Conservation (phyloP, 1,140 invertebrate species). For the Diabrotica undecimpunctata region DNA sequence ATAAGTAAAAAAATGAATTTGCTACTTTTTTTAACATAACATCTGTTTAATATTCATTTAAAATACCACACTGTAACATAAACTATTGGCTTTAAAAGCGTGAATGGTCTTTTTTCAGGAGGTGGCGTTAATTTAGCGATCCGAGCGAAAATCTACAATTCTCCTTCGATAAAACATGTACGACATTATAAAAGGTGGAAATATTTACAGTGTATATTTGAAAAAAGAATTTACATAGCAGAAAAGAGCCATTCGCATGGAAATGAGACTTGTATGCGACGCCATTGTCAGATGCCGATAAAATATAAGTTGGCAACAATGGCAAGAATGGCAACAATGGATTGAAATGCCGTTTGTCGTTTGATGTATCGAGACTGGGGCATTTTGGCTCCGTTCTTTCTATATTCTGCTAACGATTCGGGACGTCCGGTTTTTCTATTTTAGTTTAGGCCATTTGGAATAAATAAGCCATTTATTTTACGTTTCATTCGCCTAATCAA, state of each 20-base stretch:
- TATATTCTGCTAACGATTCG: constrained; percentile 33
- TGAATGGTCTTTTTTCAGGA: constrained; percentile 2
- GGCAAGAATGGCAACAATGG: constrained; percentile 43
- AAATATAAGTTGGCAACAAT: constrained; percentile 48
- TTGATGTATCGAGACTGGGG: constrained; percentile 42
- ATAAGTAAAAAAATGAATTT: no score
- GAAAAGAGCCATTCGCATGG: constrained; percentile 45
- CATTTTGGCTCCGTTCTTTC: constrained; percentile 32
- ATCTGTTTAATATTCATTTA: neutral
- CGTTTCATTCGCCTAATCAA: constrained; percentile 33
- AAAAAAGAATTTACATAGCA: constrained; percentile 44
- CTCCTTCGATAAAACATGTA: constrained; percentile 32
- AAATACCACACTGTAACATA: neutral
- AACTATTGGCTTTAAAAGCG: neutral
- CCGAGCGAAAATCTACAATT: constrained; percentile 25
- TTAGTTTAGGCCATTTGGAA: constrained; percentile 31
- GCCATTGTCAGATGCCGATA: constrained; percentile 42
- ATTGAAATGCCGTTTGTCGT: constrained; percentile 34
- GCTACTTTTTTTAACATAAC: no score
- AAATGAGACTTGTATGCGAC: constrained; percentile 41
- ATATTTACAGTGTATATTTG: constrained; percentile 41
- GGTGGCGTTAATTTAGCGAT: constrained; percentile 18
- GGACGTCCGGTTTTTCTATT: constrained; percentile 42
- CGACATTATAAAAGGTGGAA: constrained; percentile 39
- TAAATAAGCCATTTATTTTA: constrained; percentile 39